Evolutionary conservation across 2,113 vertebrate genomes (phyloP).

Genomic region (Lamprologus speciosus): DNA sequence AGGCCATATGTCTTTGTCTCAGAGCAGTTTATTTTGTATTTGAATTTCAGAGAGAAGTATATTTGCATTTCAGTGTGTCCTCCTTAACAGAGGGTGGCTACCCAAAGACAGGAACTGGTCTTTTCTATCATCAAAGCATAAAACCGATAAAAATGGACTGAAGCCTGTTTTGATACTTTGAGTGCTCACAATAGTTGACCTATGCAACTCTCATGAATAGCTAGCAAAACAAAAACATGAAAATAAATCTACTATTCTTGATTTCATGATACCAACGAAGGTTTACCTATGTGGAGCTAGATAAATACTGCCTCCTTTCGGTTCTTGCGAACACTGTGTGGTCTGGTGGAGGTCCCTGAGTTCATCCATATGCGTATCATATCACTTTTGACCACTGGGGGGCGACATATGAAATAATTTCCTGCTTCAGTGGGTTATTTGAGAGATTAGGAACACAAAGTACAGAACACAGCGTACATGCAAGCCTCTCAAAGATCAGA

Average conservation of each 20-base stretch:
- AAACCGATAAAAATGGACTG: neutral
- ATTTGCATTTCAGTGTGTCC: neutral
- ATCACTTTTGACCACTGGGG: slow-evolving; percentile 16
- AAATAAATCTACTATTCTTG: neutral
- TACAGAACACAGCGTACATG: slow-evolving; percentile 52
- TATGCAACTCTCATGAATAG: rapidly evolving
- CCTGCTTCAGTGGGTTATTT: neutral
- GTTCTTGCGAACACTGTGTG: neutral
- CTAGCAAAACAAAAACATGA: neutral
- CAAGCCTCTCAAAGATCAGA: neutral
- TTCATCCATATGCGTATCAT: neutral
- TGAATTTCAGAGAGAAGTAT: neutral
- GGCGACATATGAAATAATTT: neutral
- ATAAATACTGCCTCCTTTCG: neutral
- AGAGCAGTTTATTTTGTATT: neutral
- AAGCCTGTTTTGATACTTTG: neutral
- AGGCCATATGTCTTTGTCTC: neutral
- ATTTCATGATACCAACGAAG: neutral
- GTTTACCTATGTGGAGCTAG: neutral
- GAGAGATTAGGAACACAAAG: slow-evolving; percentile 40
- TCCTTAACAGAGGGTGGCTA: neutral
- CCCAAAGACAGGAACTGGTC: neutral
- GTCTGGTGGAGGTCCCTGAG: neutral
- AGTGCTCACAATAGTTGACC: neutral
- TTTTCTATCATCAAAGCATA: neutral